phyloP scores from a whole-genome alignment of 2,888 invertebrate genomes.

The Eudasyphora cyanicolor region DNA sequence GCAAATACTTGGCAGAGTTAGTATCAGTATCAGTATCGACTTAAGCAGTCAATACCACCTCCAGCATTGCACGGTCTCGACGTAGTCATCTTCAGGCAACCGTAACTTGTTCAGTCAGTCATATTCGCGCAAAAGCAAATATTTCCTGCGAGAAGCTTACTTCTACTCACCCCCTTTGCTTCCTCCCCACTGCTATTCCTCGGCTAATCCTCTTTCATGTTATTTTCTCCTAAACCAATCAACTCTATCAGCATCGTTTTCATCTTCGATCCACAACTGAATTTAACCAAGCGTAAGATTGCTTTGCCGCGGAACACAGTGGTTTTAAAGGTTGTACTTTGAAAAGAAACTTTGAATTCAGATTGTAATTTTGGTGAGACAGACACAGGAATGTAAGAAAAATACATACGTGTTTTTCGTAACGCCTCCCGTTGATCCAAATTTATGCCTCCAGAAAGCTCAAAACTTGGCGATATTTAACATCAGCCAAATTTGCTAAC shows the following conservation, averaged over 20 bases:
- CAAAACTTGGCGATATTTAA: too few relatives aligned
- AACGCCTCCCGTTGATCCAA: too few relatives aligned
- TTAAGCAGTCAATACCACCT: not conserved
- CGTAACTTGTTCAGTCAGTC: conserved; percentile 63
- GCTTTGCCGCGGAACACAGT: conserved; percentile 16
- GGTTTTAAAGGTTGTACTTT: not conserved
- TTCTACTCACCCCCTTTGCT: not conserved
- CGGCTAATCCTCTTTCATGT: conserved; percentile 28
- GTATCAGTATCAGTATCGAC: conserved; percentile 42
- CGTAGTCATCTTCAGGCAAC: conserved; percentile 46
- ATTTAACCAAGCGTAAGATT: conserved; percentile 59
- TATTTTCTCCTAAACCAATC: conserved; percentile 19
- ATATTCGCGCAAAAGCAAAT: conserved; percentile 13
- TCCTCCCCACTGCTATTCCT: not conserved
- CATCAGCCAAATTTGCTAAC: too few relatives aligned
- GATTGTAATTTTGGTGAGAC: too few relatives aligned
- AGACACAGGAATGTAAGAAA: too few relatives aligned
- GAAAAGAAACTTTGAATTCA: too few relatives aligned
- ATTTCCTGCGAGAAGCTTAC: conserved; percentile 16
- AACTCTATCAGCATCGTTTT: conserved; percentile 46
- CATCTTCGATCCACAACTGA: conserved; percentile 35
- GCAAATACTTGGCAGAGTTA: conserved; percentile 16
- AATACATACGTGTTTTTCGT: too few relatives aligned
- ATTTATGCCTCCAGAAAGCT: too few relatives aligned
- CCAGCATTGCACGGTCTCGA: conserved; percentile 27